phyloP scores from a whole-genome alignment of 2,888 invertebrate species.

The Plebejus anna region DNA sequence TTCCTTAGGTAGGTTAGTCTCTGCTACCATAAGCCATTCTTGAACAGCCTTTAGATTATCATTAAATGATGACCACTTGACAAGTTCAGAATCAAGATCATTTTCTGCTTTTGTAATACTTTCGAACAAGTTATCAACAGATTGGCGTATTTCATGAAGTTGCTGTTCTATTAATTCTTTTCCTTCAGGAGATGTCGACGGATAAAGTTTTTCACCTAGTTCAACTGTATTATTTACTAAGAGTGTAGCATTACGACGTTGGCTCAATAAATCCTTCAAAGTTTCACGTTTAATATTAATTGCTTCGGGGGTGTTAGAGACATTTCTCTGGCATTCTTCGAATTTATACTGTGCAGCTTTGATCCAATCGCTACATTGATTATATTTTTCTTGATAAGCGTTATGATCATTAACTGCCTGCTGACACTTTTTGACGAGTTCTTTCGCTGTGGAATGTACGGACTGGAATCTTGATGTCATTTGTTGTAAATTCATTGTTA shows the following conservation, averaged over 20 bases:
- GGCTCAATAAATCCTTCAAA: conserved; percentile 86
- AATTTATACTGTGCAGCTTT: conserved; percentile 86
- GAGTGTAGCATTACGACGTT: conserved; percentile 86
- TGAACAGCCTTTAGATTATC: conserved; percentile 89
- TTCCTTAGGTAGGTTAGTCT: conserved; percentile 87
- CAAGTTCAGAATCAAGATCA: conserved; percentile 90
- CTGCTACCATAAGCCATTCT: conserved; percentile 88
- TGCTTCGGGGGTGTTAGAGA: conserved; percentile 83
- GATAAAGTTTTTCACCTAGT: conserved; percentile 91
- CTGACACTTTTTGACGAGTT: conserved; percentile 94
- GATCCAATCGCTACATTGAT: conserved; percentile 90
- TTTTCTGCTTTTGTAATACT: conserved; percentile 87
- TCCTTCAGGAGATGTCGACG: conserved; percentile 92
- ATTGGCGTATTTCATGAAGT: conserved; percentile 90
- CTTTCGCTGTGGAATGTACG: conserved; percentile 92
- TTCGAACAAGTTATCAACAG: conserved; percentile 90
- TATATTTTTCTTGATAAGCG: conserved; percentile 89
- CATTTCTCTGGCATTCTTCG: conserved; percentile 82
- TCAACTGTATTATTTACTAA: conserved; percentile 92
- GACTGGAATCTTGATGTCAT: conserved; percentile 94
- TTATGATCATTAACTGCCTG: conserved; percentile 91
- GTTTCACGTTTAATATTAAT: conserved; percentile 84
- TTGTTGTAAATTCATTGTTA: conserved; percentile 93
- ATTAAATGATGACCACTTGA: conserved; percentile 94
- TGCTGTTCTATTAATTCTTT: conserved; percentile 91